A percentile compares a stretch with the other conserved stretches of the same genome.
phyloP scores from a whole-genome alignment of 1,140 invertebrate genomes.

The Drosophila aff. region DNA sequence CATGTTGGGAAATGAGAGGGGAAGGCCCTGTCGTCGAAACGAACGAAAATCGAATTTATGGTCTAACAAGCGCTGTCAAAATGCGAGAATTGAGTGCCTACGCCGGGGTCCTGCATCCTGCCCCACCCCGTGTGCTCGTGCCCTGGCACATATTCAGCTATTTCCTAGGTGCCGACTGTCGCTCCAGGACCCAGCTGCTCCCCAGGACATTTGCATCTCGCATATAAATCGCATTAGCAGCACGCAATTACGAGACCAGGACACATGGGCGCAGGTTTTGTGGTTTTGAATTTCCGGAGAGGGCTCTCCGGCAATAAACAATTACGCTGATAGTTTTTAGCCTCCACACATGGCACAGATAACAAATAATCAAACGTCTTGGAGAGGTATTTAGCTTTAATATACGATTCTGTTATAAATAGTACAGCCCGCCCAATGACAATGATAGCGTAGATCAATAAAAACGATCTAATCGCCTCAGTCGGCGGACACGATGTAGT shows the following conservation, averaged over 20 bases:
- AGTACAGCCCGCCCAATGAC: conserved; percentile 24
- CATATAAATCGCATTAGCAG: conserved; percentile 81
- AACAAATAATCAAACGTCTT: conserved; percentile 48
- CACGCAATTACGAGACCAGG: conserved; percentile 64
- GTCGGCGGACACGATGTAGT: conserved; percentile 8
- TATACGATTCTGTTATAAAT: conserved; percentile 40
- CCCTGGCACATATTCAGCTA: neutral
- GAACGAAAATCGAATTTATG: conserved; percentile 79
- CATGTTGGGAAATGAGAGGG: neutral
- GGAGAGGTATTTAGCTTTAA: conserved; percentile 40
- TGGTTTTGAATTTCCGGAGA: neutral
- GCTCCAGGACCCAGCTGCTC: conserved; percentile 30
- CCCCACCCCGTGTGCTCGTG: neutral
- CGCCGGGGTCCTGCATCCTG: conserved; percentile 10
- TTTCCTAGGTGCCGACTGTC: conserved; percentile 9
- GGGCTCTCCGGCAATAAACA: conserved; percentile 21
- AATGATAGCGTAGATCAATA: conserved; percentile 46
- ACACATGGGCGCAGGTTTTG: conserved; percentile 38
- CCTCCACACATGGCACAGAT: conserved; percentile 43
- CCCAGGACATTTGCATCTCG: conserved; percentile 70
- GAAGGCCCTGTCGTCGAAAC: conserved; percentile 54
- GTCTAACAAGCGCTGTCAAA: conserved; percentile 76
- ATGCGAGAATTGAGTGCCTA: conserved; percentile 78
- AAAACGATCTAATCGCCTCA: conserved; percentile 45
- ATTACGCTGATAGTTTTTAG: conserved; percentile 24